phyloP scores from a whole-genome alignment of 2,888 invertebrate species.

The Cheilosia pagana region DNA sequence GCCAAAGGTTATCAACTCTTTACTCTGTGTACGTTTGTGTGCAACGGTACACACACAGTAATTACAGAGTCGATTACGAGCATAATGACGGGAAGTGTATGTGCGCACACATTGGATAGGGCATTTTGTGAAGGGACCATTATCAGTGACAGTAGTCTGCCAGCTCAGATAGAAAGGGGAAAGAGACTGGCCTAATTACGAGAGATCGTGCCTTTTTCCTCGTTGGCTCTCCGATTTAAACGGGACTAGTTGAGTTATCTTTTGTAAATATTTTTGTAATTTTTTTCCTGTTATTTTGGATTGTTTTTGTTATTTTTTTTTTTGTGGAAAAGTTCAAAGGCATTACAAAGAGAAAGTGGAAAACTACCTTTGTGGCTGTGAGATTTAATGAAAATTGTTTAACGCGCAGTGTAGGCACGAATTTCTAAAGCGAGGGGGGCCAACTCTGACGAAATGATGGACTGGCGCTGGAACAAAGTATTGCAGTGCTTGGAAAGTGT shows the following conservation, averaged over 20 bases:
- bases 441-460: too few relatives aligned
- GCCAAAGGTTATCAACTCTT: constrained; percentile 61
- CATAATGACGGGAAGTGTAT: constrained; percentile 25
- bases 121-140: constrained; percentile 18
- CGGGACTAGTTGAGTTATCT: constrained; percentile 26
- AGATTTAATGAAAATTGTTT: too few relatives aligned
- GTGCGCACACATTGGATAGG: background rate
- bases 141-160: background rate
- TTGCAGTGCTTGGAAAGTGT: too few relatives aligned
- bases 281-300: background rate
- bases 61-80: constrained; percentile 31
- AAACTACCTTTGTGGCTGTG: too few relatives aligned
- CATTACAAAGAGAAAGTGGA: too few relatives aligned
- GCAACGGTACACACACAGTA: background rate
- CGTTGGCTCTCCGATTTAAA: constrained; percentile 1
- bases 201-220: constrained; percentile 9
- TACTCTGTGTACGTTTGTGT: background rate
- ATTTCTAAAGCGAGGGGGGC: too few relatives aligned
- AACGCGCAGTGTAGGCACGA: too few relatives aligned
- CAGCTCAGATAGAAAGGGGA: background rate
- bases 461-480: too few relatives aligned
- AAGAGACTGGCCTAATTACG: constrained; percentile 21
- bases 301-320: too few relatives aligned
- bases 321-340: too few relatives aligned
- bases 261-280: constrained; percentile 13